Conservation (phyloP, 1,140 invertebrate species). For the Lasioglossum albipes region DNA sequence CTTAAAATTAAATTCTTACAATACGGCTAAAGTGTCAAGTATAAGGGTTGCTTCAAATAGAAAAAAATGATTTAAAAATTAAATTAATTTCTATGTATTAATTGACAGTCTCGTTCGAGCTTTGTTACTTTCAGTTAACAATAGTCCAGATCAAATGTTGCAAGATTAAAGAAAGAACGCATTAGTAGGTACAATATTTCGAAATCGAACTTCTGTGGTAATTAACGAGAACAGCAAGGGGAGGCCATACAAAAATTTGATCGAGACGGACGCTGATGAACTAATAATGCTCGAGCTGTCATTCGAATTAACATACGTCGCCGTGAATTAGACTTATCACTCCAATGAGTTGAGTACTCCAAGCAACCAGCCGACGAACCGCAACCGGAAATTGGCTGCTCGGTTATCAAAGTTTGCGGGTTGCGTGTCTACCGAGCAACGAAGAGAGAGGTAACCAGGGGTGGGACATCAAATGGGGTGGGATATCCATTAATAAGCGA, state of each 20-base stretch:
- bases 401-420: constrained; percentile 80
- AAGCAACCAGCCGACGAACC: constrained; percentile 73
- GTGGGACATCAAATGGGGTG: constrained; percentile 50
- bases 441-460: constrained; percentile 49
- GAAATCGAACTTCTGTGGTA: no score
- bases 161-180: no score
- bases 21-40: no score
- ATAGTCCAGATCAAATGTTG: no score
- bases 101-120: no score
- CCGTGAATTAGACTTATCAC: constrained; percentile 50
- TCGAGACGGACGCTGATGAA: not conserved
- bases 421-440: constrained; percentile 75
- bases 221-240: no score
- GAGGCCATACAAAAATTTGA: not conserved
- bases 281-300: not conserved
- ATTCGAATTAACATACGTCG: constrained; percentile 62
- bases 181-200: no score
- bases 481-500: constrained; percentile 80
- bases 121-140: no score
- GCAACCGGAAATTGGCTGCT: constrained; percentile 80
- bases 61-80: no score
- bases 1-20: no score
- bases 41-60: no score
- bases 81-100: no score
- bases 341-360: constrained; percentile 69